Conservation (phyloP, 2,797 vertebrate species). For the Alosa sapidissima region DNA sequence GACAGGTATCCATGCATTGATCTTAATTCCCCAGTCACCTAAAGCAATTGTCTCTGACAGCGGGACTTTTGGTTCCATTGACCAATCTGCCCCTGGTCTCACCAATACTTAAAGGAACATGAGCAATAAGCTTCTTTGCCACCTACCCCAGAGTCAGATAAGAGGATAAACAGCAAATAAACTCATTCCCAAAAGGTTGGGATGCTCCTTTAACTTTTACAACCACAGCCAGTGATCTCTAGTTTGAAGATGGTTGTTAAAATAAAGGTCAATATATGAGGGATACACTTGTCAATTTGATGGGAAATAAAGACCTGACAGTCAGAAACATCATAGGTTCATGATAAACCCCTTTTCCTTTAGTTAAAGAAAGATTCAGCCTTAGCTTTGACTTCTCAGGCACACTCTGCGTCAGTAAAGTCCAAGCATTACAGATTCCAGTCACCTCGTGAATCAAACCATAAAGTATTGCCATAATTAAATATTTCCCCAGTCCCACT, state of each 20-base stretch:
- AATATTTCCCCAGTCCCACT: slow-evolving; percentile 27
- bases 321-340: background rate
- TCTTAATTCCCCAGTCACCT: too few species aligned
- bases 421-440: background rate
- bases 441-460: background rate
- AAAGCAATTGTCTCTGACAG: too few species aligned
- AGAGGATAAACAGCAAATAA: too few species aligned
- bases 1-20: background rate
- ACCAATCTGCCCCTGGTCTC: background rate
- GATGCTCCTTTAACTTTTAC: background rate
- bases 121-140: too few species aligned
- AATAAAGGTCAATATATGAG: background rate
- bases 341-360: background rate
- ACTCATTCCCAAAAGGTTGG: too few species aligned
- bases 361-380: background rate
- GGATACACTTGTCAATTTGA: background rate
- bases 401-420: background rate
- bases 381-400: background rate
- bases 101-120: too few species aligned
- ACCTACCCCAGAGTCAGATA: too few species aligned
- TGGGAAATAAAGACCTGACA: too few species aligned
- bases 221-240: background rate
- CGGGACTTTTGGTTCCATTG: background rate
- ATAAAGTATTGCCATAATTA: slow-evolving; percentile 19
- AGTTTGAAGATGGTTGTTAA: background rate